Conservation (phyloP, 1,140 invertebrate genomes). For the Drosophila trapezifrons region DNA sequence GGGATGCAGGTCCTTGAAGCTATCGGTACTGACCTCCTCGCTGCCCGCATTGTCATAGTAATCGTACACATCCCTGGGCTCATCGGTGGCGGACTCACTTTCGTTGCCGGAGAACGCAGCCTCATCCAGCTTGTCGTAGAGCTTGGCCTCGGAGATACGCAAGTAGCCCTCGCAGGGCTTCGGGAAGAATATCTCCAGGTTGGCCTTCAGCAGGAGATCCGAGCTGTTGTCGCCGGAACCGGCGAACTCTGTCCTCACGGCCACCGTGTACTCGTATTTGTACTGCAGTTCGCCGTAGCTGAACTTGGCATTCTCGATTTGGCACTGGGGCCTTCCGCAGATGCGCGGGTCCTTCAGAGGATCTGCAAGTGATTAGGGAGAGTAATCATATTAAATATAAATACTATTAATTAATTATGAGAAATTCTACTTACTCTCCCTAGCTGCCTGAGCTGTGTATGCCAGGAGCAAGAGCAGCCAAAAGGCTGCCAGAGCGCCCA, state of each 20-base stretch:
- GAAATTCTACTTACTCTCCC: constrained; percentile 48
- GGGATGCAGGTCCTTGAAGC: constrained; percentile 55
- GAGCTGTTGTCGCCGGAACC: constrained; percentile 88
- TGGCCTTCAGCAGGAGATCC: constrained; percentile 86
- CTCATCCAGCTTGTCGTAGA: constrained; percentile 54
- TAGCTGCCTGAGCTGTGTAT: constrained; percentile 35
- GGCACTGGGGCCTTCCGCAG: constrained; percentile 87
- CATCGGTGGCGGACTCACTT: neutral
- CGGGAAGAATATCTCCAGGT: constrained; percentile 83
- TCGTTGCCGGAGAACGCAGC: neutral
- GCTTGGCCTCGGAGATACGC: constrained; percentile 60
- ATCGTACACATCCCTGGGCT: constrained; percentile 49
- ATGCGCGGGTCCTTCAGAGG: constrained; percentile 88
- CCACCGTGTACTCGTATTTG: constrained; percentile 87
- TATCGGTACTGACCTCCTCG: neutral
- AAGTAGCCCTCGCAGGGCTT: constrained; percentile 78
- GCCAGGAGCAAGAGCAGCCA: constrained; percentile 46
- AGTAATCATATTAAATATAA: neutral
- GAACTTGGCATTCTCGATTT: constrained; percentile 85
- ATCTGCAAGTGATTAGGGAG: constrained; percentile 84
- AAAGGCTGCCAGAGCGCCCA: constrained; percentile 49
- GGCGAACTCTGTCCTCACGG: constrained; percentile 87
- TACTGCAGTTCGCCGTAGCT: constrained; percentile 86
- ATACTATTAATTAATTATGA: neutral
- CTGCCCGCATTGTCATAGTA: constrained; percentile 62